Percentiles rank a stretch among this genome's conserved stretches.
These are phyloP conservation scores for Enteromius fasciolatus DNA, from an alignment of 2,797 vertebrate species.

Conservation along the genomic window DNA sequence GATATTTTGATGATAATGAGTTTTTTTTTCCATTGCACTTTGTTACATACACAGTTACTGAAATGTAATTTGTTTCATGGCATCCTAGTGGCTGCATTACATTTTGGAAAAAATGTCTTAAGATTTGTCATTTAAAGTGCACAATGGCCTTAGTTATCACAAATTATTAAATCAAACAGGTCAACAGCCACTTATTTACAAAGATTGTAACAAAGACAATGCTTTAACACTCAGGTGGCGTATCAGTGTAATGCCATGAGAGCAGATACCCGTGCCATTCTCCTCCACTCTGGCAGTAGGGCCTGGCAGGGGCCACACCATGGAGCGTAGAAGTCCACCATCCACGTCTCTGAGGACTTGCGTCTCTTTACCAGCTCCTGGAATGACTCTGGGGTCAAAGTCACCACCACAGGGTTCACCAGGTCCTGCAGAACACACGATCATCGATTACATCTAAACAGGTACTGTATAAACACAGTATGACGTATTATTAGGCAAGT, in stretches of 20 bases:
- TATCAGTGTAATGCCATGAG: not conserved
- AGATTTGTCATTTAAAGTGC: not conserved
- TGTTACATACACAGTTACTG: not conserved
- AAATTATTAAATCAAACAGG: not conserved
- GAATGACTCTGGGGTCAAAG: slow-evolving; percentile 86
- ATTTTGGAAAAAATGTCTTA: not conserved
- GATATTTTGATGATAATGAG: too few species aligned
- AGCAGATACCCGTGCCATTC: slow-evolving; percentile 88
- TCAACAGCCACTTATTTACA: not conserved
- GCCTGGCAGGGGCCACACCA: slow-evolving; percentile 97
- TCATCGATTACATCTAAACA: not conserved
- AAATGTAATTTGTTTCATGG: not conserved
- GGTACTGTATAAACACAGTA: not conserved
- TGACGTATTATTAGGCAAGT: too few species aligned
- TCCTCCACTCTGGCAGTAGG: slow-evolving; percentile 94
- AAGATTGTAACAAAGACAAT: not conserved
- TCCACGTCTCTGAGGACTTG: slow-evolving; percentile 83
- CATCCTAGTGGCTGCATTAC: not conserved
- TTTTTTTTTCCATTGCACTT: not conserved
- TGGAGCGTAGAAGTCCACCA: slow-evolving; percentile 94
- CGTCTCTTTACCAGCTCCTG: slow-evolving; percentile 82
- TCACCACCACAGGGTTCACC: slow-evolving; percentile 86
- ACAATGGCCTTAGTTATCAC: not conserved
- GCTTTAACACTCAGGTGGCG: not conserved
- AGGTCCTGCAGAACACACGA: slow-evolving; percentile 82